phyloP scores from a whole-genome alignment of 2,113 vertebrate species.

The Struthio camelus region DNA sequence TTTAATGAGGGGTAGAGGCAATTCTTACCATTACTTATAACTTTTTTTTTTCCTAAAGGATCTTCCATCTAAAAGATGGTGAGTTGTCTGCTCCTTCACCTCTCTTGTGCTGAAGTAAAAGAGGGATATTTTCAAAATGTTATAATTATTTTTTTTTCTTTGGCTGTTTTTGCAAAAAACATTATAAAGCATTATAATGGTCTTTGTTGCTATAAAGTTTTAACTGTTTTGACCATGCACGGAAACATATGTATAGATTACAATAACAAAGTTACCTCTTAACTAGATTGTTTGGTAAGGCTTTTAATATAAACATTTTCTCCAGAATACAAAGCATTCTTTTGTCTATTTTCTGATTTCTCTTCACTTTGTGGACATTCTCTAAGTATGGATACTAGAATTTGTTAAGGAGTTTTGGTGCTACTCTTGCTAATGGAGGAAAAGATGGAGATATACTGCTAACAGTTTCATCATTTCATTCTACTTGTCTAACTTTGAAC shows the following conservation, averaged over 20 bases:
- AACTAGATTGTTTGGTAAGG: background rate
- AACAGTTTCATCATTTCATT: background rate
- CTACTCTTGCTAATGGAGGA: background rate
- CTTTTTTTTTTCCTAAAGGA: too few species aligned
- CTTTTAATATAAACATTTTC: background rate
- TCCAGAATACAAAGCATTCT: background rate
- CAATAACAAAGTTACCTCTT: background rate
- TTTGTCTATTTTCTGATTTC: background rate
- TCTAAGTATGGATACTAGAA: background rate
- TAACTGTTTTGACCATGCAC: background rate
- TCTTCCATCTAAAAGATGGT: too few species aligned
- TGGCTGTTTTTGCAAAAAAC: too few species aligned
- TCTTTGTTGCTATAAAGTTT: too few species aligned
- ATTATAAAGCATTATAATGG: too few species aligned
- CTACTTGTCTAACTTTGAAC: background rate
- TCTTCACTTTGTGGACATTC: background rate
- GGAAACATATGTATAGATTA: background rate
- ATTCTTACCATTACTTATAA: too few species aligned
- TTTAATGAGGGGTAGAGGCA: too few species aligned
- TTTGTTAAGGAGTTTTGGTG: background rate
- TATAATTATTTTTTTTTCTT: too few species aligned
- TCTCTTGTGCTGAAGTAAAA: too few species aligned
- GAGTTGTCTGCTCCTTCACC: too few species aligned
- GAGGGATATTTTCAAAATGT: too few species aligned
- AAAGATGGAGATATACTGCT: background rate